Evolutionary conservation across 1,140 invertebrate species (phyloP).

Genomic region (Limonius californicus): DNA sequence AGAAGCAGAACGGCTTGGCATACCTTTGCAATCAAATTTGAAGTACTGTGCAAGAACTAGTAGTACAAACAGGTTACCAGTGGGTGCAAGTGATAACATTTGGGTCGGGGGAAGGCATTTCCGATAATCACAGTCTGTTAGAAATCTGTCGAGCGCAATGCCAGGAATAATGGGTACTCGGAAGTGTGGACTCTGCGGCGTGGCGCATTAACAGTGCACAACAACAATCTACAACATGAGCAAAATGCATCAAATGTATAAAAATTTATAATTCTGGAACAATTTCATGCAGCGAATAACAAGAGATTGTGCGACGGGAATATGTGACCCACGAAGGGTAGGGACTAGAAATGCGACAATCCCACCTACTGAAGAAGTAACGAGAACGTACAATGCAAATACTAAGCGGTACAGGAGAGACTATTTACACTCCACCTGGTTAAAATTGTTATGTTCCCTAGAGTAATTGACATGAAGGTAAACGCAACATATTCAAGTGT

Average conservation of each 20-base stretch:
- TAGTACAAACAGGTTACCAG: slow-evolving; percentile 10
- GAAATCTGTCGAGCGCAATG: slow-evolving; percentile 38
- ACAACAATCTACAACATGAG: slow-evolving; percentile 46
- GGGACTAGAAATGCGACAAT: slow-evolving; percentile 17
- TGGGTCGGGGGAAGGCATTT: slow-evolving; percentile 45
- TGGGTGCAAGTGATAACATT: slow-evolving; percentile 35
- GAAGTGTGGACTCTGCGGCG: slow-evolving; percentile 42
- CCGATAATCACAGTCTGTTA: slow-evolving; percentile 49
- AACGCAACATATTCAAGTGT: slow-evolving; percentile 43
- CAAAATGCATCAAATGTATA: slow-evolving; percentile 41
- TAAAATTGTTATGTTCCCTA: slow-evolving; percentile 48
- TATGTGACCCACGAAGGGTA: slow-evolving; percentile 20
- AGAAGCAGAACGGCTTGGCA: no score
- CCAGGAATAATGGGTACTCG: slow-evolving; percentile 22
- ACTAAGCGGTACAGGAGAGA: slow-evolving; percentile 18
- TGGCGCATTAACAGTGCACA: slow-evolving; percentile 43
- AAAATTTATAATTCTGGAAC: slow-evolving; percentile 38
- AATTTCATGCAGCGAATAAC: slow-evolving; percentile 26
- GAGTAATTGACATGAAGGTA: slow-evolving; percentile 50
- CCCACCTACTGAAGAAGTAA: slow-evolving; percentile 11
- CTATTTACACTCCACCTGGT: slow-evolving; percentile 42
- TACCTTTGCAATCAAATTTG: no score
- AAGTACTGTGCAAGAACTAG: not conserved
- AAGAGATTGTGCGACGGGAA: slow-evolving; percentile 34
- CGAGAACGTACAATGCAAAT: slow-evolving; percentile 15